Evolutionary conservation across 2,888 invertebrate genomes (phyloP).

Genomic region (Dynastes maya): DNA sequence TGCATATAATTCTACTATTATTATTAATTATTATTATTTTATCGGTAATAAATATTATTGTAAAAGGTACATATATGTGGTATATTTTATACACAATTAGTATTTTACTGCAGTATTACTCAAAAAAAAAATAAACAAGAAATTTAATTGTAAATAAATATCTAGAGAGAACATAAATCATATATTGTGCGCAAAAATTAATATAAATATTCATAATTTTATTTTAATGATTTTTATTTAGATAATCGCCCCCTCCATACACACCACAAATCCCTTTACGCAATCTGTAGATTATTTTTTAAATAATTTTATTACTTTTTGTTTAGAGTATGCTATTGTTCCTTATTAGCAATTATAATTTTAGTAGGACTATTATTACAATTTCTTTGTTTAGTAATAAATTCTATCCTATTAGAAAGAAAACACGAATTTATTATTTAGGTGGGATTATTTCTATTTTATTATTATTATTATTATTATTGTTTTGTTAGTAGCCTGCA

Average conservation of each 20-base stretch:
- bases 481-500: not conserved
- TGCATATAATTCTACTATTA: conserved; percentile 24
- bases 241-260: too few species aligned
- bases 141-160: conserved; percentile 47
- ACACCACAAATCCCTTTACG: too few species aligned
- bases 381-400: too few species aligned
- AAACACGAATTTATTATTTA: conserved; percentile 1
- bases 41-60: conserved; percentile 17
- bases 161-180: not conserved
- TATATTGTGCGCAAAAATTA: not conserved
- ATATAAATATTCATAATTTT: conserved; percentile 18
- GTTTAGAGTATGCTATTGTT: conserved; percentile 51
- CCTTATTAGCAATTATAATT: conserved; percentile 46
- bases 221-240: conserved; percentile 9
- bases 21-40: conserved; percentile 21
- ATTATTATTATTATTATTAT: not conserved
- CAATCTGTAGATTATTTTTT: too few species aligned
- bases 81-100: conserved; percentile 59
- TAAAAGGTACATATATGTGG: conserved; percentile 54
- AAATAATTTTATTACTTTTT: conserved; percentile 30
- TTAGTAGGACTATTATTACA: too few species aligned
- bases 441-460: not conserved
- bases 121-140: conserved; percentile 38
- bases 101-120: conserved; percentile 59
- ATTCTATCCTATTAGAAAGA: too few species aligned